A percentile compares a stretch with the other conserved stretches of the same genome.
phyloP scores from a whole-genome alignment of 2,797 vertebrate genomes.

The Kryptolebias ocellatus region DNA sequence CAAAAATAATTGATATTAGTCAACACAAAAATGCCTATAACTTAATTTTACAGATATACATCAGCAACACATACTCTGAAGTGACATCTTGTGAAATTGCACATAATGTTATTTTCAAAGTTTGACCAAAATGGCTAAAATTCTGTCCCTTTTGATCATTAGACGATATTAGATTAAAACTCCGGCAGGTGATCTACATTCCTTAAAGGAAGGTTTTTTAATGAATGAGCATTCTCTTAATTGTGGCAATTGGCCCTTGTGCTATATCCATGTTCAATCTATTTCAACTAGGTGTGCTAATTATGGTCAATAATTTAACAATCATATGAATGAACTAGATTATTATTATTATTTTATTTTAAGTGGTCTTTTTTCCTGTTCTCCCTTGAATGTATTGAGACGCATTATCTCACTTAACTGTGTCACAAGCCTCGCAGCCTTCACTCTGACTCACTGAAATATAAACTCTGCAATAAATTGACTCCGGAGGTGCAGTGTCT shows the following conservation, averaged over 20 bases:
- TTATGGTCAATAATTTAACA: slow-evolving; percentile 81
- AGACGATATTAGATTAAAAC: no score
- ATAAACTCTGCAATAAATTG: slow-evolving; percentile 53
- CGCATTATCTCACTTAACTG: slow-evolving; percentile 55
- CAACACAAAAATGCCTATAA: no score
- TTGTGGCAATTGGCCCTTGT: slow-evolving; percentile 10
- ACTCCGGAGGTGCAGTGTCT: slow-evolving; percentile 40
- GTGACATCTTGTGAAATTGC: no score
- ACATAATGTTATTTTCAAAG: no score
- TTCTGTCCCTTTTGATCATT: no score
- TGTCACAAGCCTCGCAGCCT: slow-evolving; percentile 33
- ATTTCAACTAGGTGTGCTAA: slow-evolving; percentile 72
- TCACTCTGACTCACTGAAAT: slow-evolving; percentile 35
- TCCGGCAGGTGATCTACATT: no score
- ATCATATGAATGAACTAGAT: slow-evolving; percentile 80
- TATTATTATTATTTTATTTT: slow-evolving; percentile 64
- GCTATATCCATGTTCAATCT: slow-evolving; percentile 46
- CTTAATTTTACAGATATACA: no score
- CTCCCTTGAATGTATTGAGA: slow-evolving; percentile 49
- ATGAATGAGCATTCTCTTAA: neutral
- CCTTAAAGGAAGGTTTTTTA: no score
- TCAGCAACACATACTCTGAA: no score
- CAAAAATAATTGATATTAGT: no score
- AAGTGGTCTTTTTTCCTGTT: slow-evolving; percentile 63
- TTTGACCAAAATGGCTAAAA: no score